These are phyloP conservation scores for Drosophila mayaguana DNA, from an alignment of 2,888 invertebrate genomes.

Conservation along the genomic window DNA sequence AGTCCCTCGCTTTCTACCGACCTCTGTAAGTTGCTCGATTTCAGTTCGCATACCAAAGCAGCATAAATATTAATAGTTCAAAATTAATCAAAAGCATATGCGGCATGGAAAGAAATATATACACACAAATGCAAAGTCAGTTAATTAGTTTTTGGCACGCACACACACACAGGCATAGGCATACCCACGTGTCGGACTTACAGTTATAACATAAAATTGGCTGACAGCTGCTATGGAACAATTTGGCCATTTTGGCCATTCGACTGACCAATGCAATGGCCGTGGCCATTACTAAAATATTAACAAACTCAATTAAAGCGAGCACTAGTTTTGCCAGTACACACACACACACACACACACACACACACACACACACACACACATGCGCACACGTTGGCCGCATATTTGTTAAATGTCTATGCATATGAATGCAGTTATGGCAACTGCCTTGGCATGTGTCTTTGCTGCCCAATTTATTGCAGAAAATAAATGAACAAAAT, in stretches of 20 bases:
- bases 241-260: conserved; percentile 59
- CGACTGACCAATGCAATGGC: conserved; percentile 46
- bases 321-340: conserved; percentile 66
- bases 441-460: conserved; percentile 58
- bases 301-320: conserved; percentile 80
- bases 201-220: conserved; percentile 65
- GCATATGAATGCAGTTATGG: conserved; percentile 45
- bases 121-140: conserved; percentile 60
- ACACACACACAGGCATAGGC: conserved; percentile 23
- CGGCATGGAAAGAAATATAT: conserved; percentile 21
- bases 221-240: conserved; percentile 74
- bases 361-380: background rate
- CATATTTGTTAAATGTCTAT: conserved; percentile 62
- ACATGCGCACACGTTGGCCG: conserved; percentile 30
- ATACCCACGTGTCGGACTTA: conserved; percentile 19
- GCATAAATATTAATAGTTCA: conserved; percentile 73
- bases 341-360: conserved; percentile 19
- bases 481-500: conserved; percentile 79
- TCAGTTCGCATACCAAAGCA: conserved; percentile 47
- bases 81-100: conserved; percentile 71
- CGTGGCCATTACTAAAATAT: conserved; percentile 74
- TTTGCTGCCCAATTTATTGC: conserved; percentile 73
- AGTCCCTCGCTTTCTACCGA: background rate
- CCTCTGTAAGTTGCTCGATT: conserved; percentile 15
- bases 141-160: conserved; percentile 75